Conservation (phyloP, 2,797 vertebrate species). For the Poecilia picta region DNA sequence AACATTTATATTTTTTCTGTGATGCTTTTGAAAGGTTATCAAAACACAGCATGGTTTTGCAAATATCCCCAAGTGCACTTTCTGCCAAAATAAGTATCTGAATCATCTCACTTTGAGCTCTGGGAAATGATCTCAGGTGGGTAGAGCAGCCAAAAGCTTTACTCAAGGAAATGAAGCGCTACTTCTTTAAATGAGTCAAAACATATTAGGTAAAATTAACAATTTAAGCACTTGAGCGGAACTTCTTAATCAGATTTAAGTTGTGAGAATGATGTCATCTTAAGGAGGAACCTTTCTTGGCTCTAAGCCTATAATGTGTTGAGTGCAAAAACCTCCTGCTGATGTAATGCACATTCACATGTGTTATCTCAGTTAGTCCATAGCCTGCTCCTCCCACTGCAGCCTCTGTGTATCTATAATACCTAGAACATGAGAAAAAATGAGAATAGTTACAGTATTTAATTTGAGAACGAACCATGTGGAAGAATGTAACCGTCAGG, state of each 20-base stretch:
- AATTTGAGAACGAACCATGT: too few relatives aligned
- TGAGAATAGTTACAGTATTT: background rate
- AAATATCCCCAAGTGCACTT: background rate
- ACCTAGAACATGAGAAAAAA: background rate
- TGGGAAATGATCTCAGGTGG: background rate
- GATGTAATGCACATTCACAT: background rate
- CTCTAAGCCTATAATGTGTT: background rate
- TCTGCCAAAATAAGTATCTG: background rate
- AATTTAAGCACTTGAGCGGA: background rate
- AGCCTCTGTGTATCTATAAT: background rate
- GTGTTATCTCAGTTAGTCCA: background rate
- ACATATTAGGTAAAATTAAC: background rate
- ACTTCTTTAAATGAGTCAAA: background rate
- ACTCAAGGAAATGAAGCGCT: background rate
- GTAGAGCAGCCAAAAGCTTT: background rate
- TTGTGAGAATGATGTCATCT: background rate
- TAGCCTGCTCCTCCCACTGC: background rate
- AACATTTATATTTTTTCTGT: background rate
- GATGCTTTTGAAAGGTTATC: background rate
- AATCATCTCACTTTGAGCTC: background rate
- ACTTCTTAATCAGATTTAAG: background rate
- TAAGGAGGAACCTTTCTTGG: background rate
- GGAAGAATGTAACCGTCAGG: background rate
- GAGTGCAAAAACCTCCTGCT: background rate
- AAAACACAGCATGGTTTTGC: background rate